Base-by-base conservation (phyloP, 2,888 invertebrate genomes). In the Campopleginae sp. region DNA sequence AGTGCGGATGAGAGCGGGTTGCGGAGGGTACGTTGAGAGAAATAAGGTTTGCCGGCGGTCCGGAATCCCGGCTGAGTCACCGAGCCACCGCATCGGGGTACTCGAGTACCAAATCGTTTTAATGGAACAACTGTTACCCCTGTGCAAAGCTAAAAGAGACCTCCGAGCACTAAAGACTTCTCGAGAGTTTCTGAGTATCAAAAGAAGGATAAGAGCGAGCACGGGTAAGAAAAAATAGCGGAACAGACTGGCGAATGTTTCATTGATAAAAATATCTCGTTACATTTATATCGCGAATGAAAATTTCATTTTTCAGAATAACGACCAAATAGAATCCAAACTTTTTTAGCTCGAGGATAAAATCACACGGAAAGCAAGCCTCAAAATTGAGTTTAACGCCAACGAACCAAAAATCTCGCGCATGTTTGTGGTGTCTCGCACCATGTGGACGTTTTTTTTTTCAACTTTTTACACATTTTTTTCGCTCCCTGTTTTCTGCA, bases 91-190 rank as follows among this genome's bases (percentile, higher is more conserved):
- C 68, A 85, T 51, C 83, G 85, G 80, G 87, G 86, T 87, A 90
- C 91, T 91, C 89, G 90, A 91, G 91, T 86, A 89, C 90, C 91
- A 91, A 91, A 91, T 91, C 91, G 91, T 91, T 91, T 91, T 91
- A 91, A 91, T 91, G 91, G 91, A 91, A 91, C 91, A 91, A 91
- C 91, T 91, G 91, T 91, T 91, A 91, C 91, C 89, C 89, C 87
- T 89, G 86, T 82, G 79, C 78, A 19, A 65, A 75, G 58, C 78
- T 63, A 70, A 78, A 81, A 79, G 75, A 85, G 81, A 72, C 19
- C 80, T 72, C 38, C 58, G 66, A 77, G 72, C 66, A 77, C 65
- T 33, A 70, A 76, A 80, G 71, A 78, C 48, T 61, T 61, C n/a
- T 31, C 75, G 1, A 58, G 76, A 14, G 72, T 68, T 65, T 51